phyloP scores from a whole-genome alignment of 2,797 vertebrate species.

The Phalloptychus januarius region DNA sequence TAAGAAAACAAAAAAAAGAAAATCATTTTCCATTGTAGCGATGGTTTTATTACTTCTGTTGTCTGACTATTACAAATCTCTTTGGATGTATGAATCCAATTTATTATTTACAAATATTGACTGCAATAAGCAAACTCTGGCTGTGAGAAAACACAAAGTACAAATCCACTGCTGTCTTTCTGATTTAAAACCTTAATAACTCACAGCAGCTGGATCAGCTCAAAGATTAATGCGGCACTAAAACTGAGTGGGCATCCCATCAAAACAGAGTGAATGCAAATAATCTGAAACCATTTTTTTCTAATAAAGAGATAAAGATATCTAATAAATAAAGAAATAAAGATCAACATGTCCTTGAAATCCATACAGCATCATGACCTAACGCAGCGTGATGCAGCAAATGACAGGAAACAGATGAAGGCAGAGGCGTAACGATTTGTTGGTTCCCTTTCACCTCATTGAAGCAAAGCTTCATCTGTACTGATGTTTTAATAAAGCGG shows the following conservation, averaged over 20 bases:
- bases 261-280: not conserved
- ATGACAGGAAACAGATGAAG: not conserved
- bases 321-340: not conserved
- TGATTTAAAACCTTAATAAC: conserved; percentile 8
- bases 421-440: not conserved
- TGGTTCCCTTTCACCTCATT: not conserved
- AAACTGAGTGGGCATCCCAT: not conserved
- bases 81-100: not conserved
- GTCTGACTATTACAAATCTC: not conserved
- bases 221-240: conserved; percentile 3
- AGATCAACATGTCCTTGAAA: not conserved
- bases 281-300: not conserved
- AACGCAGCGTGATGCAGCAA: not conserved
- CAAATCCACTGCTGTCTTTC: not conserved
- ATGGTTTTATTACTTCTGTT: not conserved
- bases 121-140: not conserved
- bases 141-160: not conserved
- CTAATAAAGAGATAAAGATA: not conserved
- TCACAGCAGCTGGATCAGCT: not conserved
- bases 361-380: not conserved
- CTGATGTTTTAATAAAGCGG: not conserved
- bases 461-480: not conserved
- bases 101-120: conserved; percentile 1
- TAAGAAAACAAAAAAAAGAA: not conserved
- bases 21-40: not conserved